phyloP scores from a whole-genome alignment of 2,888 invertebrate species.

The Idaea dimidiata region DNA sequence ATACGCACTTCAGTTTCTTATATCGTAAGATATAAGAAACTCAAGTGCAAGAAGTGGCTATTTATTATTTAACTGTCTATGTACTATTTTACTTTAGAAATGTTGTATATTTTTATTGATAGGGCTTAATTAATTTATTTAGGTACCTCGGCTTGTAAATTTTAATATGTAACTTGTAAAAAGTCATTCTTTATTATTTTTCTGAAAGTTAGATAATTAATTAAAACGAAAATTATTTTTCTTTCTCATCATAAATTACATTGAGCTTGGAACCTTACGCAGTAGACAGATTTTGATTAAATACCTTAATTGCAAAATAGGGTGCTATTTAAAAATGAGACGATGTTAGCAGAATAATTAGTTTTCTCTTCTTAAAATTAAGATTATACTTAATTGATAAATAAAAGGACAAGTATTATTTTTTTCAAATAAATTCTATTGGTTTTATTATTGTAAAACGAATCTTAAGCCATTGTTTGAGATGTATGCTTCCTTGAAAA shows the following conservation, averaged over 20 bases:
- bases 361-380: not conserved
- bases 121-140: not conserved
- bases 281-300: not conserved
- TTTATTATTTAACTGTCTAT: too few relatives aligned
- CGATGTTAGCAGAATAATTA: not conserved
- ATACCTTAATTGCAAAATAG: not conserved
- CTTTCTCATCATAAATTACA: not conserved
- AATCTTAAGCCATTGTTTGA: too few relatives aligned
- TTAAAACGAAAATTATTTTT: not conserved
- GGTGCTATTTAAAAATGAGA: not conserved
- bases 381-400: too few relatives aligned
- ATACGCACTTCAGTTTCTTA: not conserved
- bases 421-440: too few relatives aligned
- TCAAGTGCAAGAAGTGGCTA: too few relatives aligned
- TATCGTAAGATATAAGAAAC: not conserved
- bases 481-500: too few relatives aligned
- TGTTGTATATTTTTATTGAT: not conserved
- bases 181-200: too few relatives aligned
- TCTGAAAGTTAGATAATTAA: too few relatives aligned
- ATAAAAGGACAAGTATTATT: too few relatives aligned
- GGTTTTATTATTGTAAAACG: too few relatives aligned
- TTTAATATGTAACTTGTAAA: too few relatives aligned
- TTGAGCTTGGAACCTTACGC: not conserved
- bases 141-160: not conserved
- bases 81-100: too few relatives aligned